Conservation (phyloP, 2,797 vertebrate species). For the Rhinatrema bivittatum region DNA sequence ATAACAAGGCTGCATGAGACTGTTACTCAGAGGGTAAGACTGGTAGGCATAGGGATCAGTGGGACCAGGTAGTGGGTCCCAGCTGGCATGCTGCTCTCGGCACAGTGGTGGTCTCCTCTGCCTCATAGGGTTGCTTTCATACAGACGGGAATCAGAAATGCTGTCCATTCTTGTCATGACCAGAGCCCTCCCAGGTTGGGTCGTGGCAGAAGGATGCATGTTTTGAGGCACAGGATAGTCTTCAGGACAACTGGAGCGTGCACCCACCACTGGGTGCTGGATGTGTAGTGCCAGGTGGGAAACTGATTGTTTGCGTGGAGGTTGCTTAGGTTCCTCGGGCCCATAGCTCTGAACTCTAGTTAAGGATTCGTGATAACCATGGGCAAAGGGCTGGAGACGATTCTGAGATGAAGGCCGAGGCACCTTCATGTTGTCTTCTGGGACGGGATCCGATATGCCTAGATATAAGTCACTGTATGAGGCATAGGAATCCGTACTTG, state of each 20-base stretch:
- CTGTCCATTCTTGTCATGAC: slow-evolving; percentile 99
- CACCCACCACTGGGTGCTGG: slow-evolving; percentile 76
- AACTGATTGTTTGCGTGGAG: slow-evolving; percentile 73
- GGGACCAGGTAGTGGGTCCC: slow-evolving; percentile 86
- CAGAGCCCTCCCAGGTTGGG: slow-evolving; percentile 85
- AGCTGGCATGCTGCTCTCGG: slow-evolving; percentile 96
- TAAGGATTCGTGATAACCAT: slow-evolving; percentile 88
- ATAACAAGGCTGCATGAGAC: slow-evolving; percentile 88
- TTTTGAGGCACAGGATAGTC: slow-evolving; percentile 84
- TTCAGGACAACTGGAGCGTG: slow-evolving; percentile 87
- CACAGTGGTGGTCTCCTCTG: slow-evolving; percentile 90
- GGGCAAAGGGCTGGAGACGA: slow-evolving; percentile 82
- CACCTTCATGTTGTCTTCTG: slow-evolving; percentile 83
- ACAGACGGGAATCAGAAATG: slow-evolving; percentile 92
- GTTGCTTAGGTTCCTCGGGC: slow-evolving; percentile 84
- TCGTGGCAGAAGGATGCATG: slow-evolving; percentile 66
- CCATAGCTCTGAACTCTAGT: slow-evolving; percentile 87
- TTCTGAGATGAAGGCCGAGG: slow-evolving; percentile 73
- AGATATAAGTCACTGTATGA: slow-evolving; percentile 89
- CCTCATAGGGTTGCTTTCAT: slow-evolving; percentile 86
- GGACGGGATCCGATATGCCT: slow-evolving; percentile 78
- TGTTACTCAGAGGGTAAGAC: slow-evolving; percentile 83
- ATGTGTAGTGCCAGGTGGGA: slow-evolving; percentile 79
- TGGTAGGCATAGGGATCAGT: slow-evolving; percentile 83
- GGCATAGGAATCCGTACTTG: slow-evolving; percentile 87